Evolutionary conservation across 2,888 invertebrate genomes (phyloP).

Genomic region (Sturmia bella): DNA sequence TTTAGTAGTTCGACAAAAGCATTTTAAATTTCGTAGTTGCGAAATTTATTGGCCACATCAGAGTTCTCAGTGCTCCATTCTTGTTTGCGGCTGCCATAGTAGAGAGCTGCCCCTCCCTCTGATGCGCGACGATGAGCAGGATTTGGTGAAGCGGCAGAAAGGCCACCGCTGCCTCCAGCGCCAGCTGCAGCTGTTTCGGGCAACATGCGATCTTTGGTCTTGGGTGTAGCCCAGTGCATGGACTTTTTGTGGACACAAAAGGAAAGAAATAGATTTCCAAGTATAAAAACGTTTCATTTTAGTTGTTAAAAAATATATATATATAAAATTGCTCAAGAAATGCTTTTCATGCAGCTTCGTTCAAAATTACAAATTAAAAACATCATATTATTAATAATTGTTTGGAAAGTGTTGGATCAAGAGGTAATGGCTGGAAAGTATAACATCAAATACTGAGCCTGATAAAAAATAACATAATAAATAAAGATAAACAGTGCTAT

Average conservation of each 20-base stretch:
- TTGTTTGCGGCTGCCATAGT: slow-evolving; percentile 83
- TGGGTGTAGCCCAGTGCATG: slow-evolving; percentile 96
- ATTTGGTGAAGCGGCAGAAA: slow-evolving; percentile 83
- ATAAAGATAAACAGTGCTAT: background rate
- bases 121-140: slow-evolving; percentile 89
- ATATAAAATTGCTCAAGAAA: background rate
- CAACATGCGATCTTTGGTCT: slow-evolving; percentile 94
- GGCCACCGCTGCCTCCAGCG: slow-evolving; percentile 82
- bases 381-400: slow-evolving; percentile 8
- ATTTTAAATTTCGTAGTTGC: slow-evolving; percentile 93
- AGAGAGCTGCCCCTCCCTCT: slow-evolving; percentile 92
- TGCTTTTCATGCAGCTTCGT: slow-evolving; percentile 17
- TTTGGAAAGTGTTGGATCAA: slow-evolving; percentile 68
- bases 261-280: background rate
- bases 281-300: background rate
- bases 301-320: background rate
- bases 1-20: background rate
- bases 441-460: slow-evolving; percentile 31
- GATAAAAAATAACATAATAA: background rate
- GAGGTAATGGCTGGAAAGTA: slow-evolving; percentile 65
- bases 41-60: slow-evolving; percentile 92
- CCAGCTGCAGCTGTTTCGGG: slow-evolving; percentile 82
- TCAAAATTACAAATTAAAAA: no score
- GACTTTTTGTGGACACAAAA: slow-evolving; percentile 83
- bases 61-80: slow-evolving; percentile 90